Evolutionary conservation across 2,888 invertebrate species (phyloP).

Genomic region (Nomada flava): DNA sequence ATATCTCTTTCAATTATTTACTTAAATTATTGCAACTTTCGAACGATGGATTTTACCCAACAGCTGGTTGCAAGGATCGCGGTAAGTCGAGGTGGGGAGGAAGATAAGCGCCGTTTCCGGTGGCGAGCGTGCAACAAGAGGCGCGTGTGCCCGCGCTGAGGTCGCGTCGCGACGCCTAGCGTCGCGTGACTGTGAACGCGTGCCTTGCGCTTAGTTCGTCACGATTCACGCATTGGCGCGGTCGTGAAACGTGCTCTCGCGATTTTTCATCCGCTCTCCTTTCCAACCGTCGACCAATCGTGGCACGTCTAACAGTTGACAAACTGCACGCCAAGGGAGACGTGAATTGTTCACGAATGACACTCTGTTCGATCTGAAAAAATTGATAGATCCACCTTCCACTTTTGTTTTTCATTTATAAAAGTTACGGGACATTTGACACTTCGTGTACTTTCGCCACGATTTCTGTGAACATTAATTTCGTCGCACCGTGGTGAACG

Average conservation of each 20-base stretch:
- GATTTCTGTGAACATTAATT: too few relatives aligned
- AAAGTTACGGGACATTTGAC: too few relatives aligned
- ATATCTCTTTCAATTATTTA: too few relatives aligned
- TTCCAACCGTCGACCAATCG: neutral
- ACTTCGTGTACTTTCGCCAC: too few relatives aligned
- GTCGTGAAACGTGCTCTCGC: conserved; percentile 35
- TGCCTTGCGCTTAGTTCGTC: conserved; percentile 63
- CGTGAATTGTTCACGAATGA: too few relatives aligned
- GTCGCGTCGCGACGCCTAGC: conserved; percentile 62
- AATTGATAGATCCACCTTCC: too few relatives aligned
- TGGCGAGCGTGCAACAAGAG: conserved; percentile 42
- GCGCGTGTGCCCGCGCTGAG: conserved; percentile 32
- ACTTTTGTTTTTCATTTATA: too few relatives aligned
- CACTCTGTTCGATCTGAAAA: too few relatives aligned
- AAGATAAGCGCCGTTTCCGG: conserved; percentile 32
- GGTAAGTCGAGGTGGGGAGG: neutral
- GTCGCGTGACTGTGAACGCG: conserved; percentile 62
- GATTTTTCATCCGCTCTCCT: neutral
- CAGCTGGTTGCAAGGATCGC: neutral
- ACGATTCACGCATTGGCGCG: conserved; percentile 69
- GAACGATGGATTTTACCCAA: neutral
- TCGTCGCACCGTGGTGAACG: too few relatives aligned
- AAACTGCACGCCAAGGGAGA: too few relatives aligned
- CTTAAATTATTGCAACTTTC: neutral
- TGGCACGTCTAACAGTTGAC: neutral